Conservation (phyloP, 2,888 invertebrate genomes). For the Syrphus vitripennis region DNA sequence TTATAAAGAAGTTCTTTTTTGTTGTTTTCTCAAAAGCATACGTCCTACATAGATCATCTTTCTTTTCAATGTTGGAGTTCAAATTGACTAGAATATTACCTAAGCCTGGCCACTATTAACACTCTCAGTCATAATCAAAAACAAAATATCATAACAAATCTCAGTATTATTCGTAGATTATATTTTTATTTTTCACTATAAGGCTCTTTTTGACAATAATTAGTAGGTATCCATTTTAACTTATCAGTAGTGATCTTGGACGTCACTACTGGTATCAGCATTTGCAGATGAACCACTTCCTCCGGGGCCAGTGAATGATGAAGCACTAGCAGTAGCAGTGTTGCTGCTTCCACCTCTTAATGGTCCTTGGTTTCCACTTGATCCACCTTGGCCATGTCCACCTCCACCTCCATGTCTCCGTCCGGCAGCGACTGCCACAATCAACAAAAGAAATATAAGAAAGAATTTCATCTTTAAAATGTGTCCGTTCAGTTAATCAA, state of each 20-base stretch:
- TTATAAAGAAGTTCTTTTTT: no score
- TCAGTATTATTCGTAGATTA: no score
- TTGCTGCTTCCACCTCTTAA: not conserved
- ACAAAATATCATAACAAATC: no score
- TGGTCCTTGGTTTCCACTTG: not conserved
- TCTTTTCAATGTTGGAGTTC: no score
- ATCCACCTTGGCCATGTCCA: not conserved
- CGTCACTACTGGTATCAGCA: not conserved
- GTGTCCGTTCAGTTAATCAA: not conserved
- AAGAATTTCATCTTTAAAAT: constrained; percentile 21
- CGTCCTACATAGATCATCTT: no score
- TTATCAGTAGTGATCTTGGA: not conserved
- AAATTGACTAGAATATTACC: no score
- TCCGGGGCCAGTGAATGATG: constrained; percentile 5
- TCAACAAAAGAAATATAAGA: constrained; percentile 4
- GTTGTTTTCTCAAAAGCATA: no score
- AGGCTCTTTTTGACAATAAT: not conserved
- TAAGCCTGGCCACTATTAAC: no score
- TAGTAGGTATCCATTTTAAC: not conserved
- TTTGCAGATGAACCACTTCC: constrained; percentile 12
- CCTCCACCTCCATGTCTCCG: not conserved
- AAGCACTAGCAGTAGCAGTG: constrained; percentile 9
- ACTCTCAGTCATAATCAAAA: no score
- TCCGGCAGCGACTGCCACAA: constrained; percentile 8
- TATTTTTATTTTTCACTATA: no score